Conservation (phyloP, 2,797 vertebrate species). For the Smutsia temminckii region DNA sequence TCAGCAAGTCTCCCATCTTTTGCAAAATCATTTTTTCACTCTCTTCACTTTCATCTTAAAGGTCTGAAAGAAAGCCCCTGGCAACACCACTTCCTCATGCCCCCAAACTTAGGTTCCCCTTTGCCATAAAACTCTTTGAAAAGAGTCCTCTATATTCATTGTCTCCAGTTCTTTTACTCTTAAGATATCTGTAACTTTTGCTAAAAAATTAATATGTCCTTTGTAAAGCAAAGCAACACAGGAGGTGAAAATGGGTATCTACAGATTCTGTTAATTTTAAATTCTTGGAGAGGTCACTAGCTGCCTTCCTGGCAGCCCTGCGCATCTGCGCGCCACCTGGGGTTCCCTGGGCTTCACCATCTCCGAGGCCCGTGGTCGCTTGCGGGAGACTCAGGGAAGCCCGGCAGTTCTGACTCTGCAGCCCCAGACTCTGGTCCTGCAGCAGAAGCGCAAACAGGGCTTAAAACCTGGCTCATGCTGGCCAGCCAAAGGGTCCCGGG, state of each 20-base stretch:
- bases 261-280: not conserved
- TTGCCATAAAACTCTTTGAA: not conserved
- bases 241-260: not conserved
- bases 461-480: not conserved
- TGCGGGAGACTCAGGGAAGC: not conserved
- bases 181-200: not conserved
- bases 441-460: too few species aligned
- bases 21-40: not conserved
- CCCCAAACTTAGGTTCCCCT: not conserved
- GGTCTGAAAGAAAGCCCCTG: not conserved
- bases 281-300: not conserved
- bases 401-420: not conserved
- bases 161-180: not conserved
- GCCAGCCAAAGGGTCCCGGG: not conserved
- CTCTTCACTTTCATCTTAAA: not conserved
- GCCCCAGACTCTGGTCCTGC: not conserved
- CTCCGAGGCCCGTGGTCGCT: not conserved
- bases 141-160: not conserved
- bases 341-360: not conserved
- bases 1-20: not conserved
- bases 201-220: not conserved
- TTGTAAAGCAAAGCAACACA: not conserved
- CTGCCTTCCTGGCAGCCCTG: too few species aligned
- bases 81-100: not conserved
- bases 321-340: not conserved